These are phyloP conservation scores for Holcopasites calliopsidis DNA, from an alignment of 1,140 invertebrate species.

Conservation along the genomic window DNA sequence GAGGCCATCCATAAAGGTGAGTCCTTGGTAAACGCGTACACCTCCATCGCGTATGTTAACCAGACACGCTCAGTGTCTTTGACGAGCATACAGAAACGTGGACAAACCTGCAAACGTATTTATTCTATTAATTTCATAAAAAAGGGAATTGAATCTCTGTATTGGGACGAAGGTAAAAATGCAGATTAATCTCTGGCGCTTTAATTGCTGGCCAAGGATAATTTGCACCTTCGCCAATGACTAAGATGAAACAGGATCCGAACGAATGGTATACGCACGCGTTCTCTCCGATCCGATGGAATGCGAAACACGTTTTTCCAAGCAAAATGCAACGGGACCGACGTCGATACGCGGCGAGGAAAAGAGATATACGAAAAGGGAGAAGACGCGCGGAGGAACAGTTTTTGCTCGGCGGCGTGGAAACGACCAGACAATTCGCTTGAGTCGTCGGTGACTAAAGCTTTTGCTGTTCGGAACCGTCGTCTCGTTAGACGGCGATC, in stretches of 20 bases:
- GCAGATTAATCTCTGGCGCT: background rate
- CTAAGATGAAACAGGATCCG: background rate
- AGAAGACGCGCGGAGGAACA: background rate
- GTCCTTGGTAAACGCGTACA: background rate
- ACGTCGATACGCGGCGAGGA: background rate
- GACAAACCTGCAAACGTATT: too few species aligned
- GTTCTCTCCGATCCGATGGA: background rate
- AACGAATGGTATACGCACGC: background rate
- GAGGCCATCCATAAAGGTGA: constrained; percentile 16
- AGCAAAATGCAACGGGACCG: constrained; percentile 17
- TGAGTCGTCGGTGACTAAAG: background rate
- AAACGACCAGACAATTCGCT: constrained; percentile 41
- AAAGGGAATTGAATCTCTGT: too few species aligned
- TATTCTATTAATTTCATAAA: too few species aligned
- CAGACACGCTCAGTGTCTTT: constrained; percentile 24
- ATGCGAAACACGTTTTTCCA: constrained; percentile 9
- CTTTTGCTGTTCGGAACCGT: background rate
- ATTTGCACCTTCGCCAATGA: constrained; percentile 1
- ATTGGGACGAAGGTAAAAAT: too few species aligned
- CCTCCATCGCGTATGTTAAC: constrained; percentile 37
- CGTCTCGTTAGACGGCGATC: background rate
- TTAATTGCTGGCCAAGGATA: background rate
- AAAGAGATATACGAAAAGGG: background rate
- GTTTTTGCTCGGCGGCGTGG: constrained; percentile 10
- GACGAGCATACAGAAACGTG: background rate